These are phyloP conservation scores for Caiman crocodilus DNA, from an alignment of 2,797 vertebrate genomes.

Conservation along the genomic window DNA sequence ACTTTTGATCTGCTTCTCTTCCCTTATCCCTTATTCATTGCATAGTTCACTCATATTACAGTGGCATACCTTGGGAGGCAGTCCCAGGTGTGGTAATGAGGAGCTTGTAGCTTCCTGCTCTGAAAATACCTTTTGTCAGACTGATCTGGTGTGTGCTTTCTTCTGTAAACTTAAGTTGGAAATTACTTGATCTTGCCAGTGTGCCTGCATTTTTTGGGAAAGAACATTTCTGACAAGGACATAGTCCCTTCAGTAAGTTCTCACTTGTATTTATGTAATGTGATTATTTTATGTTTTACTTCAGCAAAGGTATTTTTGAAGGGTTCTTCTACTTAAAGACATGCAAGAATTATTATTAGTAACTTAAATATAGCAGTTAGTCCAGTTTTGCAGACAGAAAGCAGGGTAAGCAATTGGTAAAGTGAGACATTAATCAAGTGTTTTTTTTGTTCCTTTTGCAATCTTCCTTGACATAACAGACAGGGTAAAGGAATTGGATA, in stretches of 20 bases:
- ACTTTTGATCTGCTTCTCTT: background rate
- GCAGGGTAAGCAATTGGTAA: background rate
- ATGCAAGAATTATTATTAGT: background rate
- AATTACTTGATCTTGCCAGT: background rate
- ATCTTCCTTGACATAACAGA: background rate
- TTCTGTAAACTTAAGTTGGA: slow-evolving; percentile 68
- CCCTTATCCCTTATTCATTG: background rate
- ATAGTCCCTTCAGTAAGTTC: background rate
- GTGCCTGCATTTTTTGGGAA: background rate
- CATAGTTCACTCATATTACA: background rate
- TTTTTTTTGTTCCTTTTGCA: background rate
- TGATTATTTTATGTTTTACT: background rate
- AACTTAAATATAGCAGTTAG: background rate
- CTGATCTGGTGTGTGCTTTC: slow-evolving; percentile 49
- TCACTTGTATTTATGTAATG: background rate
- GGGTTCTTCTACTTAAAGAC: background rate
- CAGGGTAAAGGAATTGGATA: background rate
- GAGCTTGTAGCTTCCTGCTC: slow-evolving; percentile 47
- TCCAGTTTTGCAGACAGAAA: background rate
- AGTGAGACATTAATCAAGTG: background rate
- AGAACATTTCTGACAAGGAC: slow-evolving; percentile 36
- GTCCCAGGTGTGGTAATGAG: background rate
- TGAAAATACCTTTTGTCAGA: slow-evolving; percentile 44
- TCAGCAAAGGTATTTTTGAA: slow-evolving; percentile 13
- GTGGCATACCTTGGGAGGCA: background rate